Evolutionary conservation across 2,888 invertebrate species (phyloP).

Genomic region (Drosophila limbata): DNA sequence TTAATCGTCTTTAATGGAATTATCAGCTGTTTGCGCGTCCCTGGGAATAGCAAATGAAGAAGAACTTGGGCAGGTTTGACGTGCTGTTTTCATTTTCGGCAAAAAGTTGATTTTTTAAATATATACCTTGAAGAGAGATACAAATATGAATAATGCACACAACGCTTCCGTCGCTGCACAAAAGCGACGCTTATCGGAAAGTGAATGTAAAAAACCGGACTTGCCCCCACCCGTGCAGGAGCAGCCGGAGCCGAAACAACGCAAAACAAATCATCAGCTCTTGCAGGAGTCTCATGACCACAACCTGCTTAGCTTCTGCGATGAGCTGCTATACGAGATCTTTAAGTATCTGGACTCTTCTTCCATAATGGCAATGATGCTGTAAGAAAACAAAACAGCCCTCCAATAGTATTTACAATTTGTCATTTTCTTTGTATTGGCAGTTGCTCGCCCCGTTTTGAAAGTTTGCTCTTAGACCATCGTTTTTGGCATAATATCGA

Average conservation of each 20-base stretch:
- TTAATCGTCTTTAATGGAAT: slow-evolving; percentile 1
- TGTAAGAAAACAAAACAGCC: slow-evolving; percentile 66
- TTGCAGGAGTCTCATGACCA: slow-evolving; percentile 24
- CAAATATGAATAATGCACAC: slow-evolving; percentile 64
- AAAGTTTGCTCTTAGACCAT: slow-evolving; percentile 80
- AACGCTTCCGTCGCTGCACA: slow-evolving; percentile 54
- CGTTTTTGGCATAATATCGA: slow-evolving; percentile 84
- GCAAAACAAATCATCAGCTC: slow-evolving; percentile 48
- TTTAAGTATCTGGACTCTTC: slow-evolving; percentile 83
- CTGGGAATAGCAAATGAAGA: slow-evolving; percentile 49
- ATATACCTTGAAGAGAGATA: slow-evolving; percentile 20
- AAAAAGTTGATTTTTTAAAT: slow-evolving; percentile 37
- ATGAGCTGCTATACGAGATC: slow-evolving; percentile 84
- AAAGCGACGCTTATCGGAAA: slow-evolving; percentile 71
- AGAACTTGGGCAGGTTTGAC: slow-evolving; percentile 48
- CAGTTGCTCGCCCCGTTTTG: slow-evolving; percentile 83
- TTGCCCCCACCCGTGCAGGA: slow-evolving; percentile 29
- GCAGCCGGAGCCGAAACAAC: slow-evolving; percentile 65
- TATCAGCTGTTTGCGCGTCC: slow-evolving; percentile 52
- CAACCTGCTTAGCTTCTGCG: slow-evolving; percentile 77
- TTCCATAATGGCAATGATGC: slow-evolving; percentile 80
- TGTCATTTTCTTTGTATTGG: slow-evolving; percentile 6
- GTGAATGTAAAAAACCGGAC: slow-evolving; percentile 48
- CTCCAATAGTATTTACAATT: slow-evolving; percentile 1
- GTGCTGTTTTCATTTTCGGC: slow-evolving; percentile 45